These are phyloP conservation scores for Muscicapa comitata DNA, from an alignment of 2,797 vertebrate species.

Conservation along the genomic window DNA sequence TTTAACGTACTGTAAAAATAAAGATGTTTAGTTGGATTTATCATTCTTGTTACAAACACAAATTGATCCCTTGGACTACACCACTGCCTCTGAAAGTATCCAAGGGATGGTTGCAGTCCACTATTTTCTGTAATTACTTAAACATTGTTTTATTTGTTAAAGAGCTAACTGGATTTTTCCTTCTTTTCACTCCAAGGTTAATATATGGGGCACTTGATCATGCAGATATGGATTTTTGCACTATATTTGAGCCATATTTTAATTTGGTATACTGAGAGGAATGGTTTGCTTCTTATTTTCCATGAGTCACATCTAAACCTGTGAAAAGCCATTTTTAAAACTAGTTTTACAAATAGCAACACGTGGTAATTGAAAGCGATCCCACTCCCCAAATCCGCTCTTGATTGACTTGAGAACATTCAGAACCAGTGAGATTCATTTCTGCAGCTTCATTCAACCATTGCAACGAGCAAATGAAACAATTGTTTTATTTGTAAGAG, in stretches of 20 bases:
- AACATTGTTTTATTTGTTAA: slow-evolving; percentile 32
- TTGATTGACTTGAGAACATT: slow-evolving; percentile 8
- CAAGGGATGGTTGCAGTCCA: neutral
- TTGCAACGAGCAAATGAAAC: slow-evolving; percentile 47
- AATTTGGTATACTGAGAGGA: neutral
- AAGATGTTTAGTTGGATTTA: slow-evolving; percentile 69
- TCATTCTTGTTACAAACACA: slow-evolving; percentile 49
- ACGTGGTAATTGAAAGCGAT: neutral
- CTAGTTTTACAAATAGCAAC: neutral
- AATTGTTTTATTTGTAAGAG: slow-evolving; percentile 65
- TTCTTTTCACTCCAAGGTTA: neutral
- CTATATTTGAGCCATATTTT: neutral
- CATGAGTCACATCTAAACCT: neutral
- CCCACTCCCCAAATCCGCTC: neutral
- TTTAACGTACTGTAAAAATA: slow-evolving; percentile 68
- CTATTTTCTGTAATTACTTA: slow-evolving; percentile 47
- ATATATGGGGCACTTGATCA: neutral
- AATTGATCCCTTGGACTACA: neutral
- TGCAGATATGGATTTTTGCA: neutral
- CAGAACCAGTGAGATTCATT: slow-evolving; percentile 7
- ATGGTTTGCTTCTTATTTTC: neutral
- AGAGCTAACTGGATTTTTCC: slow-evolving; percentile 2
- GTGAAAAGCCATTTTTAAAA: neutral
- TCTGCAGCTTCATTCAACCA: slow-evolving; percentile 51
- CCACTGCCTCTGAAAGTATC: neutral